Conservation (phyloP, 2,797 vertebrate genomes). For the Hydrophis major region DNA sequence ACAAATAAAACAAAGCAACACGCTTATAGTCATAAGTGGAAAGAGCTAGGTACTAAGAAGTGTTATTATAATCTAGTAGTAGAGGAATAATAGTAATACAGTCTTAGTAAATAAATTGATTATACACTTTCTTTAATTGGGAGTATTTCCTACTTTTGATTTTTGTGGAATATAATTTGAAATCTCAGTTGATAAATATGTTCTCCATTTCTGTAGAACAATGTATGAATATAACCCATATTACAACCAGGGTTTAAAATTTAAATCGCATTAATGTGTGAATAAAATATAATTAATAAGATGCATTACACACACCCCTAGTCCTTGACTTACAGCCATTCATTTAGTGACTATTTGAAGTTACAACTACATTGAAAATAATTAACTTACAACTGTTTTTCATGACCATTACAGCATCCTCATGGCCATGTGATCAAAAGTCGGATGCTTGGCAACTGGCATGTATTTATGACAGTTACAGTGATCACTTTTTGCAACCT, state of each 20-base stretch:
- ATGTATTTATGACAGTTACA: not conserved
- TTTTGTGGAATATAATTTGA: not conserved
- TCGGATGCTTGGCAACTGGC: not conserved
- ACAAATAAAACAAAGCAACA: too few species aligned
- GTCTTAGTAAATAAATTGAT: too few species aligned
- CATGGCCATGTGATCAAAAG: not conserved
- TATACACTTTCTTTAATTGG: not conserved
- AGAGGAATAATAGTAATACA: too few species aligned
- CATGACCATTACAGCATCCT: not conserved
- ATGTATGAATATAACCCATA: not conserved
- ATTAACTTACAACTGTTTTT: not conserved
- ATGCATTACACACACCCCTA: not conserved
- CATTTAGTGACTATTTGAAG: not conserved
- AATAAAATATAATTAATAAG: slow-evolving; percentile 2
- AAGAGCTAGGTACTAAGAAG: too few species aligned
- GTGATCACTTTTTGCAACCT: not conserved
- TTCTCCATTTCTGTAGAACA: not conserved
- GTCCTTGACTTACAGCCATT: not conserved
- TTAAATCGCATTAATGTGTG: not conserved
- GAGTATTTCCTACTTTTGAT: not conserved
- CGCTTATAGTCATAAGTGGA: too few species aligned
- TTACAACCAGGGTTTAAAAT: not conserved
- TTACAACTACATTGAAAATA: not conserved
- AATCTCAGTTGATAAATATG: not conserved
- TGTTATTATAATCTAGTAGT: too few species aligned